Evolutionary conservation across 1,140 invertebrate species (phyloP).

Genomic region (Aphis craccivora): DNA sequence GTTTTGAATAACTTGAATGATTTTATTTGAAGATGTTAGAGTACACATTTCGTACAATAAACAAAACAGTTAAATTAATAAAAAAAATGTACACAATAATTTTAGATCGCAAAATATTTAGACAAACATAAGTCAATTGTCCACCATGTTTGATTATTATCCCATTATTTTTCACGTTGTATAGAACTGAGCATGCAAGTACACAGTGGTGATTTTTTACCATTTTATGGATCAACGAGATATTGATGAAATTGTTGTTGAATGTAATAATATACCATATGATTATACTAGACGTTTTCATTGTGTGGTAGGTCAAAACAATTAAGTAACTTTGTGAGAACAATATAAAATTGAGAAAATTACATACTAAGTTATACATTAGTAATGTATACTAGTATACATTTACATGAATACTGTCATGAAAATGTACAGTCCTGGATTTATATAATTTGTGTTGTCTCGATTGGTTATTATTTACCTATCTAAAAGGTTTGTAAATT

Average conservation of each 20-base stretch:
- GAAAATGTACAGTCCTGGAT: not conserved
- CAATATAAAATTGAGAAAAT: not conserved
- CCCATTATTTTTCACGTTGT: not conserved
- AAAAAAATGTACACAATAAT: not conserved
- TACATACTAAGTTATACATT: too few species aligned
- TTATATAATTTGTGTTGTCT: not conserved
- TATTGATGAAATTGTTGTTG: not conserved
- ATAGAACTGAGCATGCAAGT: not conserved
- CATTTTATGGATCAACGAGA: not conserved
- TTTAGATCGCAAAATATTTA: not conserved
- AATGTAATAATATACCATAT: not conserved
- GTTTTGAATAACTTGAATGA: not conserved
- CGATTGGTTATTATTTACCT: not conserved
- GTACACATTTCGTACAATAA: too few species aligned
- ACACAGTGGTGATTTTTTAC: not conserved
- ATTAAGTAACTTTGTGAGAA: not conserved
- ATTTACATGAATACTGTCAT: not conserved
- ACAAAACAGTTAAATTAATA: not conserved
- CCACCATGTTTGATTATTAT: not conserved
- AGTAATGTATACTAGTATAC: too few species aligned
- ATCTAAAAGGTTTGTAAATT: not conserved
- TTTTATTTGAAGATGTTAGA: not conserved
- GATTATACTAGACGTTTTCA: not conserved
- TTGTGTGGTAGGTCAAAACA: not conserved
- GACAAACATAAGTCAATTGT: not conserved